Evolutionary conservation across 2,797 vertebrate species (phyloP).

Genomic region (Ctenochaetus hawaiiensis): DNA sequence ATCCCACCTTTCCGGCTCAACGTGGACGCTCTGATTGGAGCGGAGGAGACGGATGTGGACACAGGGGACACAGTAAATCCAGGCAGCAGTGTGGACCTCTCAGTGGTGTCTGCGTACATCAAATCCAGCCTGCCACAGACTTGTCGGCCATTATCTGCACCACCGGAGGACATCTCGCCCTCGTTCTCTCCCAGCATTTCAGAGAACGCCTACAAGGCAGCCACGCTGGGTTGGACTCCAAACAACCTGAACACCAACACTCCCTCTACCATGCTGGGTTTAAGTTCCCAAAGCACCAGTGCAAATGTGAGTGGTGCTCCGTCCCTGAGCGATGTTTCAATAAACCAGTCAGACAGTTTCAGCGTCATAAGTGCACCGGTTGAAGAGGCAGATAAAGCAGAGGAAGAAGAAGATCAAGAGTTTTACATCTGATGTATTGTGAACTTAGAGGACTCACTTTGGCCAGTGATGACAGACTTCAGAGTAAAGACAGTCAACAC

Average conservation of each 20-base stretch:
- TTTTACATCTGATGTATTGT: constrained; percentile 89
- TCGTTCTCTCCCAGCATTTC: constrained; percentile 65
- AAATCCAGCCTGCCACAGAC: constrained; percentile 62
- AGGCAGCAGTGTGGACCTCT: constrained; percentile 87
- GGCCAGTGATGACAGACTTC: not conserved
- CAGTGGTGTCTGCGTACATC: constrained; percentile 91
- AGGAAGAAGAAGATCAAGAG: constrained; percentile 87
- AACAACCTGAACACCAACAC: constrained; percentile 53
- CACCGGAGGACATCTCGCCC: constrained; percentile 59
- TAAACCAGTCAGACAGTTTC: constrained; percentile 70
- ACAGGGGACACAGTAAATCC: constrained; percentile 87
- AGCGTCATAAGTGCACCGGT: constrained; percentile 34
- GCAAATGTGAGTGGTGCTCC: constrained; percentile 37
- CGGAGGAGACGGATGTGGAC: constrained; percentile 95
- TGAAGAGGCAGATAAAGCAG: constrained; percentile 39
- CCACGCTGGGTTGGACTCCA: constrained; percentile 50
- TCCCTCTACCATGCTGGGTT: constrained; percentile 30
- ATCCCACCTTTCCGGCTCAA: constrained; percentile 84
- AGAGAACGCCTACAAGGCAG: constrained; percentile 41
- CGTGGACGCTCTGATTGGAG: constrained; percentile 88
- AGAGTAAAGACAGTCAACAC: not conserved
- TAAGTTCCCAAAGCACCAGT: constrained; percentile 24
- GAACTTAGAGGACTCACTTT: not conserved
- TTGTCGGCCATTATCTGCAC: constrained; percentile 77
- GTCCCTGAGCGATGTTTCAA: constrained; percentile 68